These are phyloP conservation scores for Ornithoptera priamus DNA, from an alignment of 2,888 invertebrate species.

Conservation along the genomic window DNA sequence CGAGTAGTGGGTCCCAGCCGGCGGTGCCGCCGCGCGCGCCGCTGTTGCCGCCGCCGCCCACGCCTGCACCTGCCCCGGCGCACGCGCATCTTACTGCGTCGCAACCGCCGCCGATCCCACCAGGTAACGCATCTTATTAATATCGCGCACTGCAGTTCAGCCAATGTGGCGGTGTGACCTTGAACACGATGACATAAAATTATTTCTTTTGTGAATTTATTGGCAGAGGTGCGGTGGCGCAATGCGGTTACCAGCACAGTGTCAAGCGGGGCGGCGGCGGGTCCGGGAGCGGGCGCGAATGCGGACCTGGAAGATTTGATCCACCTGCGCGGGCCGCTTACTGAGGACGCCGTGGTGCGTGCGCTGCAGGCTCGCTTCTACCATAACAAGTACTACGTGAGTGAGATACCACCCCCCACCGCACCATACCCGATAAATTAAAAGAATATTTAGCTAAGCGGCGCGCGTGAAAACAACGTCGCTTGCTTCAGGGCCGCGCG, in stretches of 20 bases:
- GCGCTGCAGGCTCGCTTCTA: constrained; percentile 94
- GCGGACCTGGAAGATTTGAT: constrained; percentile 92
- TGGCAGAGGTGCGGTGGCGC: constrained; percentile 54
- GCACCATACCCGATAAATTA: not conserved
- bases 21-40: constrained; percentile 39
- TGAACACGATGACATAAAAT: too few relatives aligned
- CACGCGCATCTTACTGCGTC: constrained; percentile 54
- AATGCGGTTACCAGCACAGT: constrained; percentile 33
- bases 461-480: not conserved
- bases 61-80: constrained; percentile 62
- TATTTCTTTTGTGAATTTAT: too few relatives aligned
- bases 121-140: constrained; percentile 41
- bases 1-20: constrained; percentile 30
- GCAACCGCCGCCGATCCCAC: constrained; percentile 59
- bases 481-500: not conserved
- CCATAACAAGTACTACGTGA: constrained; percentile 92
- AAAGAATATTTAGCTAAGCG: not conserved
- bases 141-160: too few relatives aligned
- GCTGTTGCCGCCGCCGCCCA: constrained; percentile 46
- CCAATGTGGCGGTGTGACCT: too few relatives aligned
- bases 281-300: constrained; percentile 40
- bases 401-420: constrained; percentile 51
- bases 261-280: constrained; percentile 40
- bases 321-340: constrained; percentile 94
- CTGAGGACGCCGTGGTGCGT: constrained; percentile 95